phyloP scores from a whole-genome alignment of 2,888 invertebrate genomes.

The Chaetoderma sp. region DNA sequence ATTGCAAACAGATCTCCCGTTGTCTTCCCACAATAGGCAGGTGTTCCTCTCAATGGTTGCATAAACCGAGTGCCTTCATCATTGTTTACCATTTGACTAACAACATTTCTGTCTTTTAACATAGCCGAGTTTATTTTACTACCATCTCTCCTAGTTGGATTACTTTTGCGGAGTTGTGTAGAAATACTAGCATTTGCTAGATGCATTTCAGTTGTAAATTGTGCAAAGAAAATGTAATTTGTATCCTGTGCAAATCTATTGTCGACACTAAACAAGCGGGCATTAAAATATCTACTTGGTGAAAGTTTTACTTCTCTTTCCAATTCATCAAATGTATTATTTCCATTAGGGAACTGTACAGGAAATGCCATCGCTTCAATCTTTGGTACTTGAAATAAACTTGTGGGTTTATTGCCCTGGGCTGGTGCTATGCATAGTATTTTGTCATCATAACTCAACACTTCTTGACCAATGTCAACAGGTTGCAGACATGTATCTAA shows the following conservation, averaged over 20 bases:
- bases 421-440: constrained; percentile 26
- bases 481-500: constrained; percentile 13
- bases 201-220: constrained; percentile 25
- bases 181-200: background rate
- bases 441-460: constrained; percentile 2
- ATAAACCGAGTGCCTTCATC: constrained; percentile 29
- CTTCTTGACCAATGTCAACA: constrained; percentile 18
- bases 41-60: constrained; percentile 28
- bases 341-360: background rate
- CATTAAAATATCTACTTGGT: constrained; percentile 22
- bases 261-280: constrained; percentile 24
- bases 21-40: constrained; percentile 33
- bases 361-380: constrained; percentile 12
- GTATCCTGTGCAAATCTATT: constrained; percentile 26
- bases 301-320: background rate
- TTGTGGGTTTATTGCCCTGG: constrained; percentile 23
- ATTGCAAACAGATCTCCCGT: constrained; percentile 31
- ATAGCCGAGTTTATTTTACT: no score
- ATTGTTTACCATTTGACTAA: constrained; percentile 16
- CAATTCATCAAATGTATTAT: background rate
- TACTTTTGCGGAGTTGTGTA: no score
- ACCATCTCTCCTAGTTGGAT: constrained; percentile 19
- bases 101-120: background rate
- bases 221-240: constrained; percentile 30
- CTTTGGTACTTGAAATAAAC: constrained; percentile 9